Conservation (phyloP, 2,888 invertebrate species). For the Drosophila lutescens region DNA sequence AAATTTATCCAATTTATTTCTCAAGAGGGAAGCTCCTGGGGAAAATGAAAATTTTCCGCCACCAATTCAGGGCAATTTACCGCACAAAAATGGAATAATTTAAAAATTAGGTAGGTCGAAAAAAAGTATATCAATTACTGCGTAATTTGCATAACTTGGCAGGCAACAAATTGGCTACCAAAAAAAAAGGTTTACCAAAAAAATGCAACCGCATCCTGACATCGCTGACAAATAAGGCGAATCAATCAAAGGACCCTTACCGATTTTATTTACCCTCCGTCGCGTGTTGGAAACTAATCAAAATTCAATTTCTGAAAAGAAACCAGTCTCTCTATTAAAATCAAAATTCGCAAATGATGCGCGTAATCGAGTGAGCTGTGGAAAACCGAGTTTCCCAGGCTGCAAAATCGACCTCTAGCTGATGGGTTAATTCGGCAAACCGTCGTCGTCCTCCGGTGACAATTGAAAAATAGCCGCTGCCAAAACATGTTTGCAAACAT, state of each 20-base stretch:
- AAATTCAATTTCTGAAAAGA: constrained; percentile 73
- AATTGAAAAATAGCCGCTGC: constrained; percentile 80
- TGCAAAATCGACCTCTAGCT: constrained; percentile 39
- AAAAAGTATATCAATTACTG: constrained; percentile 34
- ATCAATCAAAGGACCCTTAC: constrained; percentile 44
- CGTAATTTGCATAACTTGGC: constrained; percentile 49
- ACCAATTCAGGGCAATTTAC: constrained; percentile 22
- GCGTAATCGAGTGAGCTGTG: constrained; percentile 72
- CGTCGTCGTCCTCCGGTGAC: constrained; percentile 57
- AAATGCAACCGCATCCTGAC: constrained; percentile 34
- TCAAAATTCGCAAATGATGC: constrained; percentile 83
- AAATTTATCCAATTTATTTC: constrained; percentile 31
- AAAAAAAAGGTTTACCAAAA: not conserved
- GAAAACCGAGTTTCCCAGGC: constrained; percentile 62
- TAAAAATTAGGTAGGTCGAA: constrained; percentile 12
- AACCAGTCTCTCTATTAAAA: constrained; percentile 58
- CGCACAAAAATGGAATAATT: constrained; percentile 33
- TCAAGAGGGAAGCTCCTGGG: constrained; percentile 16
- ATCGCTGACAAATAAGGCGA: constrained; percentile 31
- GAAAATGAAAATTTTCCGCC: constrained; percentile 16
- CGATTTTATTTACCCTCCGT: not conserved
- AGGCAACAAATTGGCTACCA: constrained; percentile 19
- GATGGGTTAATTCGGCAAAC: constrained; percentile 76
- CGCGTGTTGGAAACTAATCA: constrained; percentile 73
- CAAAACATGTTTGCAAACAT: constrained; percentile 74